These are phyloP conservation scores for Caenorhabditis sinica DNA, from an alignment of 2,888 invertebrate species.

Conservation along the genomic window DNA sequence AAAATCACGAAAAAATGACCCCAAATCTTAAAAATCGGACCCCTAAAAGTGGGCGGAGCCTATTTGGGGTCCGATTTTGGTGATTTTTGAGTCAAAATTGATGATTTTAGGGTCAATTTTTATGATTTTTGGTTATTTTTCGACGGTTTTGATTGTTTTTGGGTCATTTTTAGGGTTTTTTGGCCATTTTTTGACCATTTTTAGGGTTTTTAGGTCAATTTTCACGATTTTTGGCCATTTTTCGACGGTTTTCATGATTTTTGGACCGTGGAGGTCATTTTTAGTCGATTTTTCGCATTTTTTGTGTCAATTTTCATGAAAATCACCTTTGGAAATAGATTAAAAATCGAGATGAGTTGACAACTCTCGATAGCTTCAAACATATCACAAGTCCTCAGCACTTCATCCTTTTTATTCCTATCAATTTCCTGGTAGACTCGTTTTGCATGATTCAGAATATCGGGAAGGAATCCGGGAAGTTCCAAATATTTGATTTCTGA, in stretches of 20 bases:
- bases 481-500: not conserved
- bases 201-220: too few relatives aligned
- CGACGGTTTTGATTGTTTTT: too few relatives aligned
- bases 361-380: not conserved
- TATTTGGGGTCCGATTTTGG: too few relatives aligned
- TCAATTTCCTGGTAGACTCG: not conserved
- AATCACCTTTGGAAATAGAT: not conserved
- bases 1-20: not conserved
- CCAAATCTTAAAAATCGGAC: not conserved
- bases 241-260: too few relatives aligned
- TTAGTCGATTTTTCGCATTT: not conserved
- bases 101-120: too few relatives aligned
- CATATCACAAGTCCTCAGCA: conserved; percentile 2
- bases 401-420: not conserved
- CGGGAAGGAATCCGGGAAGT: not conserved
- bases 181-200: too few relatives aligned
- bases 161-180: too few relatives aligned
- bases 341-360: not conserved
- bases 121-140: too few relatives aligned
- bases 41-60: too few relatives aligned
- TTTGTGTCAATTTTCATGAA: not conserved
- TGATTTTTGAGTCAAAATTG: too few relatives aligned
- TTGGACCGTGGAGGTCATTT: too few relatives aligned
- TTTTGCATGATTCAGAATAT: not conserved
- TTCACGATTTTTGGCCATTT: too few relatives aligned